Base-by-base conservation (phyloP, 2,797 vertebrate species). In the Danio albolineatus region DNA sequence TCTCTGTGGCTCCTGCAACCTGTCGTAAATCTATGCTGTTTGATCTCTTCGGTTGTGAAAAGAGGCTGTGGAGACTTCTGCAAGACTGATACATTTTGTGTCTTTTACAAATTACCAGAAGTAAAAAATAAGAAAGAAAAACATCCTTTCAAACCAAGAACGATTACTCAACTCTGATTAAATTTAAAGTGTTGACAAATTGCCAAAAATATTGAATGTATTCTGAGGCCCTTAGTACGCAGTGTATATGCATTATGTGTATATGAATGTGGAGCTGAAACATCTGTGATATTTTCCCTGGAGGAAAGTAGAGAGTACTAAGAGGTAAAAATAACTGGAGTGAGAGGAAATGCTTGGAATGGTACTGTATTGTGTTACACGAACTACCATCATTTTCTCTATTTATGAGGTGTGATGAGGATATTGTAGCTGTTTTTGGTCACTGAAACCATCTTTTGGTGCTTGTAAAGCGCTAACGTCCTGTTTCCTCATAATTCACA, bases 401-500 rank as follows among this genome's bases (percentile, higher is more conserved):
- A 36, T 64, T 74, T 73, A 54, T 73, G 48, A 77, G 59, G 41
- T 53, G 49, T 14, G 38, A 59, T 78, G 51, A 82, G 67, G 59
- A 73, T 54, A 36, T 59, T 59, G 80, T 51, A 28, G 43, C 28
- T 61, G 39, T 66, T 44, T 72, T 79, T 73, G 54, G 75, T 49
- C 36, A 17, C 17, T 9, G 44, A 73, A n/a, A 64, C 57, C 39
- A 67, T 79, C 71, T 82, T 65, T 53, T 48, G 21, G 51, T 65
- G 67, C 44, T 57, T 82, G 72, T 73, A 77, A 51, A 70, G 21
- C 4, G 0, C 48, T 71, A 60, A 67, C 54, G 61, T 83, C 81
- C 84, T 64, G 65, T 81, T 74, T 78, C 66, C 71, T 73, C 28
- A 54, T 65, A 43, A 67, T 16, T 71, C 71, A 76, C 48, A 54